These are phyloP conservation scores for Bergia puertoricense DNA, from an alignment of 92 coral and sea anemone genomes.

Conservation along the genomic window DNA sequence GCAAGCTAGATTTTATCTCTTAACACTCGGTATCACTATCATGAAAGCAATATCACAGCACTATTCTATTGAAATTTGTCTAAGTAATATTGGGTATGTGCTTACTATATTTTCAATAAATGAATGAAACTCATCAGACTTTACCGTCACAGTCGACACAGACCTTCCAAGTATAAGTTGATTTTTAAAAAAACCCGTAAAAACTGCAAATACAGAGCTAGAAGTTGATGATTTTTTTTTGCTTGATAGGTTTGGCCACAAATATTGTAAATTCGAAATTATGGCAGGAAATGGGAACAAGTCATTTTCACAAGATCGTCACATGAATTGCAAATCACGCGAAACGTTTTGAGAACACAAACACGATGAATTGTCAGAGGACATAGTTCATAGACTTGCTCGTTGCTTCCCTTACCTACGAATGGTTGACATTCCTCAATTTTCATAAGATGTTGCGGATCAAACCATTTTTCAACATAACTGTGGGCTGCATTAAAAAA, in stretches of 20 bases:
- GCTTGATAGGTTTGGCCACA: neutral
- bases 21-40: neutral
- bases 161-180: too few species aligned
- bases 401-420: slow-evolving; percentile 12
- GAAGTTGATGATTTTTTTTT: neutral
- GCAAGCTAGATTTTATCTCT: neutral
- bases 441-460: neutral
- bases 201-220: neutral
- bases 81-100: too few species aligned
- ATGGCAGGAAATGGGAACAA: neutral
- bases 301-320: neutral
- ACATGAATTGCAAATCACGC: neutral
- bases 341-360: neutral
- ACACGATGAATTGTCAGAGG: neutral
- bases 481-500: neutral
- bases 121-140: too few species aligned
- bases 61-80: neutral
- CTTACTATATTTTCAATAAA: neutral
- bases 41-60: neutral
- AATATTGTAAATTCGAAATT: neutral
- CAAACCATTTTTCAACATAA: neutral
- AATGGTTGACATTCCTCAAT: slow-evolving; percentile 40
- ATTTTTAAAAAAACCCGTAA: too few species aligned
- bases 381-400: too few species aligned
- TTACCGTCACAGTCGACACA: too few species aligned